Evolutionary conservation across 1,140 invertebrate genomes (phyloP), one percentile per base, ranked within the genome.

Genomic region (Hylyphantes graminicola): DNA sequence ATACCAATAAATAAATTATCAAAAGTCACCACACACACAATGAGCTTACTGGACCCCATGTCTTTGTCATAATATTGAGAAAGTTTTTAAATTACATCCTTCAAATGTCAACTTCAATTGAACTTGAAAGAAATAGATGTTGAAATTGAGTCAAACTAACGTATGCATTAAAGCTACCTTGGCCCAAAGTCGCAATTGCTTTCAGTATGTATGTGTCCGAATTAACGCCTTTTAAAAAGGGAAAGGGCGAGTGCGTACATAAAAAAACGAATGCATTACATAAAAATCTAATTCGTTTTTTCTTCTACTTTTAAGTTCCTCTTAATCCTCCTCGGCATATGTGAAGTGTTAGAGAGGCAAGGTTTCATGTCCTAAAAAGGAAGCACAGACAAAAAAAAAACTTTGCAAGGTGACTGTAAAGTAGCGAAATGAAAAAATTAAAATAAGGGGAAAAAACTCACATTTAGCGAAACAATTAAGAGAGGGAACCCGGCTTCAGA

Each of bases 391-490:
- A 65, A 35, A 53, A 70, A 50, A 53, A 70, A 70, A 70, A 70
- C n/a, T 48, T 5, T 70, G 61, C 54, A 67, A 65, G 63, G 61
- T 54, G 76, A 53, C 50, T 19, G 1, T 17, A 35, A 53, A 57
- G 48, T 19, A 51, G 57, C 63, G 13, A 19, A 15, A 55, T 35
- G 55, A 73, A 70, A 79, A 80, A 68, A n/a, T 61, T 65, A 55
- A 21, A 67, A 19, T 19, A 48, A 54, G 21, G 10, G 51, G 51
- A 17, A 48, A 53, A 80, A 81, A 81, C 51, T 48, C 53, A 61
- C 68, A 63, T 72, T 73, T 73, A 73, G 68, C 54, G 55, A 63
- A 73, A 73, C 68, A 81, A 81, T 81, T 81, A 81, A 81, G 68
- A 73, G 53, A 81, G 35, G 54, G 68, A 68, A 76, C 35, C 17